Conservation (phyloP, 2,888 invertebrate genomes). For the Rhynchonema sp. region DNA sequence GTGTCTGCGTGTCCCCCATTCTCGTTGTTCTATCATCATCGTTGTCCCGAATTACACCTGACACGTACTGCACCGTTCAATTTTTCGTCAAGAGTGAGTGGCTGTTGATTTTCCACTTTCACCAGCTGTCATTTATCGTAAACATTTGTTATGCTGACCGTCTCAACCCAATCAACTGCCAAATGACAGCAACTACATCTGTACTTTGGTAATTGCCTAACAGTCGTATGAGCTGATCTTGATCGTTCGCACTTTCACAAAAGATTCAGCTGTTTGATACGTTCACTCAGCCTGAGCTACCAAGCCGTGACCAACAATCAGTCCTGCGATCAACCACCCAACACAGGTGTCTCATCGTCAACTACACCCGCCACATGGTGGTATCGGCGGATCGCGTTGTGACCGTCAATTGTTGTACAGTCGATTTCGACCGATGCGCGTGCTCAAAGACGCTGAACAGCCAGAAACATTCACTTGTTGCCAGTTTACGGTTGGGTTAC, state of each 20-base stretch:
- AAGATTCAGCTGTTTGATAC: too few relatives aligned
- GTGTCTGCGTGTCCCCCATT: constrained; percentile 93
- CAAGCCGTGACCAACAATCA: too few relatives aligned
- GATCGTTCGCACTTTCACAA: too few relatives aligned
- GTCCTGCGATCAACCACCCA: not conserved
- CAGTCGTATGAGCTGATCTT: too few relatives aligned
- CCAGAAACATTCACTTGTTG: constrained; percentile 47
- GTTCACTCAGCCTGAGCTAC: too few relatives aligned
- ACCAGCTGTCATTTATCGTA: too few relatives aligned
- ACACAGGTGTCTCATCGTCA: constrained; percentile 11
- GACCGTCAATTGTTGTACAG: constrained; percentile 48
- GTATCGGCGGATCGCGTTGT: not conserved
- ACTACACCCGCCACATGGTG: constrained; percentile 3
- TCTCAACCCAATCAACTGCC: too few relatives aligned
- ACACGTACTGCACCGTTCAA: constrained; percentile 48
- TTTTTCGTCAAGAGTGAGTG: too few relatives aligned
- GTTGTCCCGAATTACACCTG: constrained; percentile 59
- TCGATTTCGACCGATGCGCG: constrained; percentile 43
- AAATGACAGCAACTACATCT: too few relatives aligned
- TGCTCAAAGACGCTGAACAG: constrained; percentile 33
- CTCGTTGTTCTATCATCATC: constrained; percentile 60
- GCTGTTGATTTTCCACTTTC: too few relatives aligned
- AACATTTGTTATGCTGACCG: too few relatives aligned
- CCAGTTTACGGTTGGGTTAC: constrained; percentile 34
- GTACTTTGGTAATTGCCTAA: too few relatives aligned